A percentile compares a stretch with the other conserved stretches of the same genome.
Evolutionary conservation across 2,113 vertebrate genomes (phyloP).

Genomic region (Ondatra zibethicus): DNA sequence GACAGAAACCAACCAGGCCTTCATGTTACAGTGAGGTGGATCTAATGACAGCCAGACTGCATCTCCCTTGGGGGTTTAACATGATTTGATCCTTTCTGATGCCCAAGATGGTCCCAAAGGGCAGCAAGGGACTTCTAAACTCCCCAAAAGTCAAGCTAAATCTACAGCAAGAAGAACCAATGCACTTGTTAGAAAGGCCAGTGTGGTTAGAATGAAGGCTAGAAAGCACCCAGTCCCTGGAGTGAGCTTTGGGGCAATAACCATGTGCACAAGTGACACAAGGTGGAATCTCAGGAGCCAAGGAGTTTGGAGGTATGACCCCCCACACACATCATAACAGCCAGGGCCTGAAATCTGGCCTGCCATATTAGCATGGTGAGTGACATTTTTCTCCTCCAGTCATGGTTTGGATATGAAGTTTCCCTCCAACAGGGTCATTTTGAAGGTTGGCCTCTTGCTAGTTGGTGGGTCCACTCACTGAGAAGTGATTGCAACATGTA

Average conservation of each 20-base stretch:
- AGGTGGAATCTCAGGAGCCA: not conserved
- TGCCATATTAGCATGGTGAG: no score
- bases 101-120: not conserved
- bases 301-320: not conserved
- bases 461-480: not conserved
- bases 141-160: not conserved
- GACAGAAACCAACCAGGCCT: no score
- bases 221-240: not conserved
- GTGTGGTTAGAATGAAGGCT: not conserved
- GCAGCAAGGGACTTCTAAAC: not conserved
- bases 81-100: not conserved
- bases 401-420: not conserved
- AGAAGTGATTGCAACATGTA: not conserved
- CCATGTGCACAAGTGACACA: not conserved
- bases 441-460: not conserved
- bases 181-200: not conserved
- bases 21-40: not conserved
- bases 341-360: not conserved
- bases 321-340: not conserved
- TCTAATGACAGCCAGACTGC: not conserved
- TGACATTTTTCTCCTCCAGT: not conserved
- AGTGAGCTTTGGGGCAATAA: slow-evolving; percentile 9
- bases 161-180: not conserved
- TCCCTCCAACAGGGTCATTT: not conserved
- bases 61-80: not conserved